Base-by-base conservation (phyloP, 2,888 invertebrate species). In the Orthosia gothica region DNA sequence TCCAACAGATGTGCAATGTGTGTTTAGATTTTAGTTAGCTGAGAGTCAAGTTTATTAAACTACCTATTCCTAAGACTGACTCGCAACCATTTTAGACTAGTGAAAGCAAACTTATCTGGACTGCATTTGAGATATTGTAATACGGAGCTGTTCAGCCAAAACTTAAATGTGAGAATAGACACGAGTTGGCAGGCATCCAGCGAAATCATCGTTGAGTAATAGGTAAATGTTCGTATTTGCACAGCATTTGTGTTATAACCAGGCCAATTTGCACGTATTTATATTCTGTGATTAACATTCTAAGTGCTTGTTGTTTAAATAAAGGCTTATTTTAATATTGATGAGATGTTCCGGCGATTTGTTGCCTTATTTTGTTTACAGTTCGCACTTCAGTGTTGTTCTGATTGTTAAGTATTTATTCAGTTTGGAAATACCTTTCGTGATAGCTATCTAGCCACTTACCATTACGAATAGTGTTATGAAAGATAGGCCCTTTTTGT, bases 151-250 rank as follows among this genome's bases (percentile, higher is more conserved):
- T 81, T 74, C 81, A 75, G 66, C 81, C 84, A 82, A 87, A 87
- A 85, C 85, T 89, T 86, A 84, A 87, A 85, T 83, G 83, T 81
- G 81, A 82, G 76, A 82, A 88, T 89, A 88, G 87, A 89, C 85
- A 87, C 76, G 77, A 78, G 81, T 88, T 93, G 93, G 93, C 92
- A 75, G 70, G 73, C 74, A 70, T 92, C 93, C 92, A 93, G 90
- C 86, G 88, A 89, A 93, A 93, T 93, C 92, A 91, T 90, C 87
- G 90, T 87, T 88, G 90, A 91, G 91, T 92, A 90, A 92, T 90
- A 88, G 89, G 87, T 87, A 88, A 91, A 90, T 89, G 90, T 90
- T 91, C 90, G 91, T 91, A 91, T 91, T 92, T 90, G 90, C 87
- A 84, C 86, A 89, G 85, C 88, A 88, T 91, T 91, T 89, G 89